Evolutionary conservation across 2,888 invertebrate genomes (phyloP), one percentile per base, ranked within the genome.

Genomic region (Luperina testacea): DNA sequence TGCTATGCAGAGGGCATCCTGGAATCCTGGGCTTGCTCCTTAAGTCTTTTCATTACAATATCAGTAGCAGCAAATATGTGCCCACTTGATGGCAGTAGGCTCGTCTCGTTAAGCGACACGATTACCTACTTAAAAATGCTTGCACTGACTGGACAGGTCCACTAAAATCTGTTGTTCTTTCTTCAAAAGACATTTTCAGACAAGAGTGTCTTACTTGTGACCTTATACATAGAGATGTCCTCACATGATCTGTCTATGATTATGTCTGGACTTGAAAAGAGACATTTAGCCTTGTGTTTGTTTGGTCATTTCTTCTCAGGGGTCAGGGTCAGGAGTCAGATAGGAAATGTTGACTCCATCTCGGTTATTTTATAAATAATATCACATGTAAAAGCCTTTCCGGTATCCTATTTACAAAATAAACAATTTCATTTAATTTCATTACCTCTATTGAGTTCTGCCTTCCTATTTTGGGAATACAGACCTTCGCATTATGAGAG

Each of bases 401-500:
- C 51, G 24, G 24, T 57, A 9, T 57, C 11, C 57, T 57, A n/a
- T 11, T 57, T 11, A n/a, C 59, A 13, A 0, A 59, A n/a, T 59
- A n/a, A 59, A n/a, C 7, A 27, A 15, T 27, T 27, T 61, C 5
- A 61, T 7, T 27, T 27, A 2, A 6, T 6, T n/a, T 59, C 1
- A 59, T 59, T 59, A 11, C 1, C 2, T 42, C 8, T 63, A 42
- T 7, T 6, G 15, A 71, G 17, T 15, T 24, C 1, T 17, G 17
- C 5, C 24, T n/a, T 20, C 1, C 0, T 1, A 1, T 63, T 51
- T 11, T 4, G 2, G 0, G 0, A 32, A n/a, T 1, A 48, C 5
- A n/a, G 1, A 68, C 20, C 9, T 63, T 53, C 4, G 7, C 6
- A 20, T 51, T 7, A 17, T 42, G 11, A 38, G 6, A 7, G 24